Evolutionary conservation across 2,113 vertebrate genomes (phyloP).

Genomic region (Mormyrus lacerda): DNA sequence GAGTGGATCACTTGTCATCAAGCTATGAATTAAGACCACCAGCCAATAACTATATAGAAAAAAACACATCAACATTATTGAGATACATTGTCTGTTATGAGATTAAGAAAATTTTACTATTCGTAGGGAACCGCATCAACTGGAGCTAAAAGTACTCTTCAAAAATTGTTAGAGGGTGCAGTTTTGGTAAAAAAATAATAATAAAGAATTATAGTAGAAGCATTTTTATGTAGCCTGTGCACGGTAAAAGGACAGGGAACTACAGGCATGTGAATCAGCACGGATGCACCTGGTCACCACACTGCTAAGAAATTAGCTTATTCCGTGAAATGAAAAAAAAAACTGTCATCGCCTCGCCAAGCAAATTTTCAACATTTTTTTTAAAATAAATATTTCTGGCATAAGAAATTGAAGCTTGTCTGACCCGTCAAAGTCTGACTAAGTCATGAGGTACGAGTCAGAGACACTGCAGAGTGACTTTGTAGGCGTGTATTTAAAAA

Average conservation of each 20-base stretch:
- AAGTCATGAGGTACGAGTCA: not conserved
- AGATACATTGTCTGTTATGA: not conserved
- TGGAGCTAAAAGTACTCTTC: not conserved
- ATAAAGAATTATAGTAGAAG: not conserved
- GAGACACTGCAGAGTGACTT: conserved; percentile 12
- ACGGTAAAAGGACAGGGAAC: not conserved
- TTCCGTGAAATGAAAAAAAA: not conserved
- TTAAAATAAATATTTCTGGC: not conserved
- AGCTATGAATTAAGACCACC: not conserved
- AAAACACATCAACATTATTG: not conserved
- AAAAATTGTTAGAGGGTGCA: not conserved
- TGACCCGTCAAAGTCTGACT: not conserved
- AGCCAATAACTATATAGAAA: not conserved
- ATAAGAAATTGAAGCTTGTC: conserved; percentile 17
- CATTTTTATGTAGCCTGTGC: not conserved
- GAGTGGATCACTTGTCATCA: not conserved
- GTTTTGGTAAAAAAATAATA: not conserved
- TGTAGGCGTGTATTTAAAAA: not conserved
- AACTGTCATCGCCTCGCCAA: not conserved
- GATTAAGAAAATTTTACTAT: not conserved
- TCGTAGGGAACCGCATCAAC: not conserved
- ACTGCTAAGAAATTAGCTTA: not conserved
- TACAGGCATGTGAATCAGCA: not conserved
- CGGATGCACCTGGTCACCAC: not conserved
- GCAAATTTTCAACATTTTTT: not conserved